Percentiles rank a stretch among this genome's conserved stretches.
These are phyloP conservation scores for Heliconius melpomene DNA, from an alignment of 1,140 invertebrate species.

Conservation along the genomic window DNA sequence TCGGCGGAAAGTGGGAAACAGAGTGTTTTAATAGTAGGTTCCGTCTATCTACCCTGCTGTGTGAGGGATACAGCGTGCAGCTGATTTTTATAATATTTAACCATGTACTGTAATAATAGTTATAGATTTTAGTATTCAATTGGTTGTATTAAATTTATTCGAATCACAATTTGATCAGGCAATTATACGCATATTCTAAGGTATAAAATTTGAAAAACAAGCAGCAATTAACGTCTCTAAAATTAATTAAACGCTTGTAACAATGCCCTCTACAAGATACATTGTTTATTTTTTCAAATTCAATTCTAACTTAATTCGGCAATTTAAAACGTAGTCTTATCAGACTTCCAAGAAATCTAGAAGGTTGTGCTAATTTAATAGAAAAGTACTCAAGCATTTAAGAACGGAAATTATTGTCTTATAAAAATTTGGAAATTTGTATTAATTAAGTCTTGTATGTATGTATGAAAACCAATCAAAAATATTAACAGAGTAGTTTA, in stretches of 20 bases:
- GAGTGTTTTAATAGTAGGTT: too few relatives aligned
- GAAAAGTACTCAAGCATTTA: not conserved
- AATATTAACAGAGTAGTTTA: slow-evolving; percentile 27
- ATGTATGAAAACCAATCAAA: not conserved
- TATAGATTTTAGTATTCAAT: too few relatives aligned
- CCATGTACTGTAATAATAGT: not conserved
- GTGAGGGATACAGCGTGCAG: too few relatives aligned
- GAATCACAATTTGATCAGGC: not conserved
- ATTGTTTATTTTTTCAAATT: slow-evolving; percentile 28
- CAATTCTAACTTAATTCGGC: not conserved
- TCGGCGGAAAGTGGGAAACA: too few relatives aligned
- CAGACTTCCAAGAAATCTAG: slow-evolving; percentile 18
- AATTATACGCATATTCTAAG: not conserved
- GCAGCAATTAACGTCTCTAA: slow-evolving; percentile 23
- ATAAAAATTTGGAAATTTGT: not conserved
- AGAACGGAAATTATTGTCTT: not conserved
- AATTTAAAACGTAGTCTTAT: slow-evolving; percentile 4
- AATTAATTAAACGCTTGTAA: slow-evolving; percentile 29
- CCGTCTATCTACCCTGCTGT: too few relatives aligned
- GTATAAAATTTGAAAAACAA: slow-evolving; percentile 6
- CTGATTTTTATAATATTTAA: not conserved
- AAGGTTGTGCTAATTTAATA: not conserved
- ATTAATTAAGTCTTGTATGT: too few relatives aligned
- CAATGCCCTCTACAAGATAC: slow-evolving; percentile 12
- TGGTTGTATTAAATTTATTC: not conserved